These are phyloP conservation scores for Porites lobata DNA, from an alignment of 92 coral and sea anemone genomes.

Conservation along the genomic window DNA sequence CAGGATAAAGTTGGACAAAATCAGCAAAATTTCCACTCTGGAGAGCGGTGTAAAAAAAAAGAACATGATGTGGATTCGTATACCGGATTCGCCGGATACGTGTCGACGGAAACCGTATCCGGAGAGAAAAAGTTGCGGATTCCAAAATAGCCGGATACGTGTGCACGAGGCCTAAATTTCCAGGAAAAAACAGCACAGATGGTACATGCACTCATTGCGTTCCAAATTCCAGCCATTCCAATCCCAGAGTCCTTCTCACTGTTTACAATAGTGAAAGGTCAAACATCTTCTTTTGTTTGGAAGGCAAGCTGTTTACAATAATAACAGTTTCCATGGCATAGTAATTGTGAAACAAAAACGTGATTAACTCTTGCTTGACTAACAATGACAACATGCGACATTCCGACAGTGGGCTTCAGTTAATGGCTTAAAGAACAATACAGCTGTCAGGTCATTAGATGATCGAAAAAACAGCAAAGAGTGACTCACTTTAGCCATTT, in stretches of 20 bases:
- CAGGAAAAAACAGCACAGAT: not conserved
- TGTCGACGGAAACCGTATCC: no score
- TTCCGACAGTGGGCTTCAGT: slow-evolving; percentile 7
- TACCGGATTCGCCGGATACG: no score
- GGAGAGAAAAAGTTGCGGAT: no score
- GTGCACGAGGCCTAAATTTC: no score
- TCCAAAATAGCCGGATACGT: no score
- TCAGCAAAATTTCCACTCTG: no score
- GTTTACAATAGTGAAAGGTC: not conserved
- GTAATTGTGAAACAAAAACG: slow-evolving; percentile 27
- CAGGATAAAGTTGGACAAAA: no score
- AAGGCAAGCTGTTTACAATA: not conserved
- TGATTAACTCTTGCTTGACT: slow-evolving; percentile 33
- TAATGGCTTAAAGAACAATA: slow-evolving; percentile 3
- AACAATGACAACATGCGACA: slow-evolving; percentile 4
- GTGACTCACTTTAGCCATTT: not conserved
- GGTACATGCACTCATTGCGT: not conserved
- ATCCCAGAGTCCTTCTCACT: not conserved
- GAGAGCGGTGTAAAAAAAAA: no score
- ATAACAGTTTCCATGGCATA: slow-evolving; percentile 23
- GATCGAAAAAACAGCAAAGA: not conserved
- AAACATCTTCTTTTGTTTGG: not conserved
- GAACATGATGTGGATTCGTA: no score
- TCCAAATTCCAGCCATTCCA: not conserved
- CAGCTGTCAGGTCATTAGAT: not conserved